phyloP scores from a whole-genome alignment of 2,113 vertebrate species.

The Falcunculus frontatus region DNA sequence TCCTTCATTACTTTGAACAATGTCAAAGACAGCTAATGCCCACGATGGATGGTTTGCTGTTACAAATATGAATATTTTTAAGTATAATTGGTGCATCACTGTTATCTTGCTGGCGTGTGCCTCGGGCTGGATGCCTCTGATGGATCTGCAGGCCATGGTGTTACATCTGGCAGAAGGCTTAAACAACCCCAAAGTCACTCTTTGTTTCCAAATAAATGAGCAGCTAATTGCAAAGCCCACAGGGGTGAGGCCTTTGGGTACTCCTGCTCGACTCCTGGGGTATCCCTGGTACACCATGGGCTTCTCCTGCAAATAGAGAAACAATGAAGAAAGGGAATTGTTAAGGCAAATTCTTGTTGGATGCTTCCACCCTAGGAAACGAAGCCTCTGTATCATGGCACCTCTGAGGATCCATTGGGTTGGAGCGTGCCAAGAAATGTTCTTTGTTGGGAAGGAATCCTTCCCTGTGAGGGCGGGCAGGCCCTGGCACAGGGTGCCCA shows the following conservation, averaged over 20 bases:
- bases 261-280: background rate
- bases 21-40: background rate
- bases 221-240: background rate
- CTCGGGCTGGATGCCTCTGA: background rate
- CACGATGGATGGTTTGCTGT: background rate
- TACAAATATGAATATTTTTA: background rate
- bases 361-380: background rate
- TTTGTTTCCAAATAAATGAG: background rate
- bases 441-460: background rate
- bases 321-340: background rate
- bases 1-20: background rate
- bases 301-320: background rate
- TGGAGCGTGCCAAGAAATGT: accelerated
- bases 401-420: background rate
- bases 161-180: background rate
- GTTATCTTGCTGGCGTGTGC: background rate
- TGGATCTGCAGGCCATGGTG: background rate
- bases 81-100: background rate
- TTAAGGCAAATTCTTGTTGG: background rate
- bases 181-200: background rate
- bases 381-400: background rate
- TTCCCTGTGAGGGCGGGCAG: accelerated
- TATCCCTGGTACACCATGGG: background rate
- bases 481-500: background rate
- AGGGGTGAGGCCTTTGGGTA: background rate